These are phyloP conservation scores for Pseudorhombus dupliciocellatus DNA, from an alignment of 2,113 vertebrate species.

Conservation along the genomic window DNA sequence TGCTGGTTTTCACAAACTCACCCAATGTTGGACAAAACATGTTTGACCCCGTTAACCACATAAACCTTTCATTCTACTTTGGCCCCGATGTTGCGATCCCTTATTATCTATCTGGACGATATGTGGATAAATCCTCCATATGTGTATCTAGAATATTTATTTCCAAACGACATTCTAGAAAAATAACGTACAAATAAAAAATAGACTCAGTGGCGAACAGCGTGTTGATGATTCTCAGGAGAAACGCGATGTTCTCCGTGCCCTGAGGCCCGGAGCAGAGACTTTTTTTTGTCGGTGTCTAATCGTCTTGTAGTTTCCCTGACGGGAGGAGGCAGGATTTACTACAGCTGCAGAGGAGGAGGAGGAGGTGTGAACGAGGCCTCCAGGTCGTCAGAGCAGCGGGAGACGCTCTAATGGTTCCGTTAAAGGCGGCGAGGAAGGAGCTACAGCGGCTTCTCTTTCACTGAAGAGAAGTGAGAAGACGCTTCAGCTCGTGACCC, in stretches of 20 bases:
- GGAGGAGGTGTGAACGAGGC: background rate
- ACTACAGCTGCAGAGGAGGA: slow-evolving; percentile 7
- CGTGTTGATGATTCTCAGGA: slow-evolving; percentile 20
- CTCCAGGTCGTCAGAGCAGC: background rate
- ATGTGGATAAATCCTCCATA: too few species aligned
- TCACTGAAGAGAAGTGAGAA: background rate
- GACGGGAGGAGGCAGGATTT: background rate
- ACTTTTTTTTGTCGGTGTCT: background rate
- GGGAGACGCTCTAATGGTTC: slow-evolving; percentile 2
- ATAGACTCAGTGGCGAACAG: slow-evolving; percentile 10
- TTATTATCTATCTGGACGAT: too few species aligned
- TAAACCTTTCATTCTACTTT: too few species aligned
- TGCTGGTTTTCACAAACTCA: too few species aligned
- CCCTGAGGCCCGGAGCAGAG: slow-evolving; percentile 2
- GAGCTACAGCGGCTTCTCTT: background rate
- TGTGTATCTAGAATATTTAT: too few species aligned
- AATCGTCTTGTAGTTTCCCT: slow-evolving; percentile 10
- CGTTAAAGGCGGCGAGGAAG: background rate
- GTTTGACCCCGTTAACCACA: too few species aligned
- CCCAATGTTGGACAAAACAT: too few species aligned
- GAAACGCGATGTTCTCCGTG: background rate
- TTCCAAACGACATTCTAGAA: background rate
- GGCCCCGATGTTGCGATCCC: too few species aligned
- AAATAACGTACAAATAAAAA: background rate
- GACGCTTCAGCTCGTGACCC: too few species aligned